phyloP scores from a whole-genome alignment of 2,888 invertebrate species.

The Rhagophthalmus giganteus region DNA sequence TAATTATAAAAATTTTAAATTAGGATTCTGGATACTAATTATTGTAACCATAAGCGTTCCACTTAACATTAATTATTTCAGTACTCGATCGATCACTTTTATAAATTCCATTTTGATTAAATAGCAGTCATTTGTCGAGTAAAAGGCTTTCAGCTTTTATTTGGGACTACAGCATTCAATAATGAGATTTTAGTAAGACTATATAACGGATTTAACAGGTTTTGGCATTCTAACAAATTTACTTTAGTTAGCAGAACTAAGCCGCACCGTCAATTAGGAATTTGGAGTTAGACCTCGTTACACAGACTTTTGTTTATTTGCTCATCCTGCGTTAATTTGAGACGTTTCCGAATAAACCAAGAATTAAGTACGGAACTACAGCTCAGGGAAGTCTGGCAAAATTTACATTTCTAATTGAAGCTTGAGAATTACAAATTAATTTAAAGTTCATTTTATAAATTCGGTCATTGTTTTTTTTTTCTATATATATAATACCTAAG shows the following conservation, averaged over 20 bases:
- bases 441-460: neutral
- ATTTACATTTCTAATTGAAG: constrained; percentile 29
- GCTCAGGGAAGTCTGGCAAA: constrained; percentile 18
- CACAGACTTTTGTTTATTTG: constrained; percentile 30
- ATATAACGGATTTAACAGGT: neutral
- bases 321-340: constrained; percentile 28
- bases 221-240: neutral
- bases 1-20: too few species aligned
- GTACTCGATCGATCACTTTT: neutral
- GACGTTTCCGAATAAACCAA: constrained; percentile 27
- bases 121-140: neutral
- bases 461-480: neutral
- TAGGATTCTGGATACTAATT: too few species aligned
- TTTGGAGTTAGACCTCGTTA: constrained; percentile 29
- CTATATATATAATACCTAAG: neutral
- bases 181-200: neutral
- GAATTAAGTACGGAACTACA: constrained; percentile 25
- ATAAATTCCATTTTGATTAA: neutral
- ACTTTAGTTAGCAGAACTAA: constrained; percentile 18
- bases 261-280: constrained; percentile 26
- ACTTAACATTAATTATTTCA: too few species aligned
- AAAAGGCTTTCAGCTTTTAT: neutral
- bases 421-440: constrained; percentile 14
- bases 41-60: too few species aligned
- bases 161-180: neutral